These are phyloP conservation scores for Leucophenga maculata DNA, from an alignment of 2,888 invertebrate genomes.

Conservation along the genomic window DNA sequence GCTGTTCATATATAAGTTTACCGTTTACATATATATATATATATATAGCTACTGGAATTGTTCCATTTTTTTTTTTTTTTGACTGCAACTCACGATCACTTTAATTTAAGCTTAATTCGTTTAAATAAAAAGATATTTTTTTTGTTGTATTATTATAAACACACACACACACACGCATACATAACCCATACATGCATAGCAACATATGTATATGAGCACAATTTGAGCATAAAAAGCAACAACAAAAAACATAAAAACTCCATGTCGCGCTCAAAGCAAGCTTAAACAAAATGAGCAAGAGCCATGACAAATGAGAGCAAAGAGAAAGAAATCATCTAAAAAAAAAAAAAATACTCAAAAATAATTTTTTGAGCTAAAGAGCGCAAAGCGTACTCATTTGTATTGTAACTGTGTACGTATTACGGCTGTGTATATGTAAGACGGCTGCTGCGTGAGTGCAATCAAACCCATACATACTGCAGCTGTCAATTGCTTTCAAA, in stretches of 20 bases:
- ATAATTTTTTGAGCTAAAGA: conserved; percentile 21
- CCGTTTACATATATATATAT: too few relatives aligned
- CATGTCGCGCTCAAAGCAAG: neutral
- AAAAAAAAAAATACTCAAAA: neutral
- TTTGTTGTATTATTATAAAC: too few relatives aligned
- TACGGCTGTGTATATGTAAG: too few relatives aligned
- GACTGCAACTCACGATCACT: conserved; percentile 44
- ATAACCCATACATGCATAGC: too few relatives aligned
- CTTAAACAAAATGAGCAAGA: neutral
- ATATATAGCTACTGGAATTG: conserved; percentile 37
- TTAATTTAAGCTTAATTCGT: conserved; percentile 52
- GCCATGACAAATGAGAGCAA: neutral
- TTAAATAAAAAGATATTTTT: conserved; percentile 34
- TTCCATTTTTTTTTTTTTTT: conserved; percentile 45
- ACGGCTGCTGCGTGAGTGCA: neutral
- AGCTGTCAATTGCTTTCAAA: too few relatives aligned
- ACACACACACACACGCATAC: too few relatives aligned
- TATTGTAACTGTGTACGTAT: too few relatives aligned
- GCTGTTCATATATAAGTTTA: neutral
- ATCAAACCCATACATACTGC: neutral
- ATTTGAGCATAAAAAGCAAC: neutral
- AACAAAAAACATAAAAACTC: neutral
- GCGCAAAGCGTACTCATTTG: neutral
- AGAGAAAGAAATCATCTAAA: neutral
- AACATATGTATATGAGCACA: too few relatives aligned